phyloP scores from a whole-genome alignment of 2,797 vertebrate species.

The Paratrypauchen microcephalus region DNA sequence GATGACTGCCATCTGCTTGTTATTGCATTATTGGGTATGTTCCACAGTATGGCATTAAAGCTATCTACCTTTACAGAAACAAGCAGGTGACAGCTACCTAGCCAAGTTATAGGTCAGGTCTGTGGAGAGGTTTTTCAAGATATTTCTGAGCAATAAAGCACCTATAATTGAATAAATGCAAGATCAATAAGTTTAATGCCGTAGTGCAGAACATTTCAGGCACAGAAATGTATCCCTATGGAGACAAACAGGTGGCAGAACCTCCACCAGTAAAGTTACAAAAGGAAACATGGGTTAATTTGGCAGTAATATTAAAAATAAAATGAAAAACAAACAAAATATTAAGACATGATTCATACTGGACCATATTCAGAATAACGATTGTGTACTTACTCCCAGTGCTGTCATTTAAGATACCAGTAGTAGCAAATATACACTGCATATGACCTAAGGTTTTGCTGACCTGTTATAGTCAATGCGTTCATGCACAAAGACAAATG shows the following conservation, averaged over 20 bases:
- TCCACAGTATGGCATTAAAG: no score
- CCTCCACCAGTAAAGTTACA: neutral
- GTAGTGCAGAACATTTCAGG: no score
- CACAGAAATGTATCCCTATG: no score
- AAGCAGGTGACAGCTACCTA: no score
- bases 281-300: neutral
- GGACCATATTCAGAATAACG: neutral
- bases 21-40: no score
- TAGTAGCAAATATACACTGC: conserved; percentile 16
- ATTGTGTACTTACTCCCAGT: neutral
- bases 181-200: neutral
- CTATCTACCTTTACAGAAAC: no score
- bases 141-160: neutral
- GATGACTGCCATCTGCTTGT: no score
- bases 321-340: neutral
- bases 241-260: no score
- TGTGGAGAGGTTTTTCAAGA: neutral
- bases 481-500: conserved; percentile 21
- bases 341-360: neutral
- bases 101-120: neutral
- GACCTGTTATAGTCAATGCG: conserved; percentile 10
- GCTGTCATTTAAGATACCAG: neutral
- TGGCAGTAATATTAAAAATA: neutral
- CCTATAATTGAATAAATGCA: neutral
- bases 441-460: conserved; percentile 20